Base-by-base conservation (phyloP, 1,140 invertebrate species). In the Drosophila nannoptera region DNA sequence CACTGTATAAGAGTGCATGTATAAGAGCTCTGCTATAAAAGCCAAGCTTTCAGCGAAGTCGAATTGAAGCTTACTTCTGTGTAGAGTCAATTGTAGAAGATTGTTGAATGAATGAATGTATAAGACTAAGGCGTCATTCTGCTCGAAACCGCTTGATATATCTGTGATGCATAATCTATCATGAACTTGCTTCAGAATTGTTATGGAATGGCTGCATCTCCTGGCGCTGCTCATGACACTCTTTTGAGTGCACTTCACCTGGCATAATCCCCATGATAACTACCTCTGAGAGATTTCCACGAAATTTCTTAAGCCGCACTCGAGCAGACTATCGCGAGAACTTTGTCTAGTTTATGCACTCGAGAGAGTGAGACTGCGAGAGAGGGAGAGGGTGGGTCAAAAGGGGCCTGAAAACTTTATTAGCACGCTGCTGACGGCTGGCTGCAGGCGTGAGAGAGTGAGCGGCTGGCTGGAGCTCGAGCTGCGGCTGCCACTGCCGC, bases 351-450 rank as follows among this genome's bases (percentile, higher is more conserved):
- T 31, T 65, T 58, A 8, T 54, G 38, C 9, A 49, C n/a, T 16
- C 5, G 7, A 43, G 40, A 12, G 8, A 9, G 36, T 0, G 36
- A 9, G 8, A 38, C 5, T 8, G 36, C 4, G 36, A 40, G 38
- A 12, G 38, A 1, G 38, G 12, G n/a, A 40, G 31, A n/a, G 45
- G 5, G n/a, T n/a, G n/a, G n/a, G n/a, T n/a, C n/a, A 22, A 12
- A 3, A 7, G 11, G 54, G 58, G 49, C 58, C 46, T 8, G 35
- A 64, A 55, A 78, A 73, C 46, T 83, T 84, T 76, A 82, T 78
- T 78, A 73, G 64, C 61, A 43, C 31, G 43, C 46, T 14, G 58
- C 22, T 52, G 49, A 6, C 52, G 40, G 52, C 32, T 69, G 67
- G 69, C 53, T 42, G 38, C 8, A 31, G 22, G 36, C 49, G n/a